phyloP scores from a whole-genome alignment of 2,113 vertebrate genomes.

The Struthidea cinerea region DNA sequence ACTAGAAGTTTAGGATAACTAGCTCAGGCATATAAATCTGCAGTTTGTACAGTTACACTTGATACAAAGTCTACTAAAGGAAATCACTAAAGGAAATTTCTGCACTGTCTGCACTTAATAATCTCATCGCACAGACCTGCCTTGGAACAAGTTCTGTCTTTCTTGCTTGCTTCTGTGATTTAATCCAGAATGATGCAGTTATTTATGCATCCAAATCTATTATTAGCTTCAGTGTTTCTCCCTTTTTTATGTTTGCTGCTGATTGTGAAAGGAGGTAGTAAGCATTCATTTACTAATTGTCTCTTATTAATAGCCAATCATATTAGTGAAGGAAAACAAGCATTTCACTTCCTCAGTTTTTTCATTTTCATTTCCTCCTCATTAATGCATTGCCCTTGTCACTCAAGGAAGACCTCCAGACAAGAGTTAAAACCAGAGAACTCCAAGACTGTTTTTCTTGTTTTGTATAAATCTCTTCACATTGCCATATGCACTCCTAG shows the following conservation, averaged over 20 bases:
- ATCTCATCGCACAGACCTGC: not conserved
- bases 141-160: not conserved
- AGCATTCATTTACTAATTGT: conserved; percentile 47
- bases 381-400: not conserved
- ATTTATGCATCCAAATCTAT: conserved; percentile 18
- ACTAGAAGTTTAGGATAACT: not conserved
- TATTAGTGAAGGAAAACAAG: conserved; percentile 27
- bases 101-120: not conserved
- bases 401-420: not conserved
- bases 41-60: not conserved
- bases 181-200: not conserved
- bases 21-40: not conserved
- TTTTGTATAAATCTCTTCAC: not conserved
- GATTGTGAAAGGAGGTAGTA: conserved; percentile 37
- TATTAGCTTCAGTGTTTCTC: not conserved
- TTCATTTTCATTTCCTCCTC: conserved; percentile 31
- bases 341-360: not conserved
- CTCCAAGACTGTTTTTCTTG: not conserved
- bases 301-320: conserved; percentile 24
- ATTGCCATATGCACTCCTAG: not conserved
- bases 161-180: not conserved
- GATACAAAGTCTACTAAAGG: not conserved
- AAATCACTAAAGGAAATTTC: not conserved
- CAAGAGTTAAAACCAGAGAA: not conserved
- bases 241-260: conserved; percentile 7